These are phyloP conservation scores for Pygocentrus nattereri DNA, from an alignment of 2,797 vertebrate species.

Conservation along the genomic window DNA sequence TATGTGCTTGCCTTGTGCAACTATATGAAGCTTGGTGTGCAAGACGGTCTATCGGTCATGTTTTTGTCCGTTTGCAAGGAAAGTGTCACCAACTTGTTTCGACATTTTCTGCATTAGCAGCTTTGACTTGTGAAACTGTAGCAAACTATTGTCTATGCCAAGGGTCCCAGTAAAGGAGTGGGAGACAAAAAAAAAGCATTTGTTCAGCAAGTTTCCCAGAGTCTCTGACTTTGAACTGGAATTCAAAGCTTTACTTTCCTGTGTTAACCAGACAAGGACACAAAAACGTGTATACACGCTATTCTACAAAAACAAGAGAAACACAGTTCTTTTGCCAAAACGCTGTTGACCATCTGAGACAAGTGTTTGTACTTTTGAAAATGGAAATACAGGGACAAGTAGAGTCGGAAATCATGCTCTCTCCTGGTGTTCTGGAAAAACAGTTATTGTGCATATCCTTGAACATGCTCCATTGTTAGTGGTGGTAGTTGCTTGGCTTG, in stretches of 20 bases:
- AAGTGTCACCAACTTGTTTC: conserved; percentile 15
- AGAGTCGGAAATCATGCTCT: conserved; percentile 16
- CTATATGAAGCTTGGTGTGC: neutral
- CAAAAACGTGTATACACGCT: conserved; percentile 46
- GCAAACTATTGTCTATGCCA: conserved; percentile 40
- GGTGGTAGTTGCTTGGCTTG: neutral
- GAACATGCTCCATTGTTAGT: conserved; percentile 9
- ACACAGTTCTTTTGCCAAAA: conserved; percentile 33
- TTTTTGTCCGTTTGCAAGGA: neutral
- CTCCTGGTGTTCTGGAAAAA: conserved; percentile 27
- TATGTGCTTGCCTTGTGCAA: neutral
- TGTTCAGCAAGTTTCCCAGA: conserved; percentile 45
- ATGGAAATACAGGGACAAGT: conserved; percentile 9
- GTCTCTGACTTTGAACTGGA: conserved; percentile 57
- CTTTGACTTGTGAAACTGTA: conserved; percentile 4
- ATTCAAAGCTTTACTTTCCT: conserved; percentile 57
- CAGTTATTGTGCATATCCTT: conserved; percentile 11
- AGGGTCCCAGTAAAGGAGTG: conserved; percentile 29
- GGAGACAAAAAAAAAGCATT: conserved; percentile 38
- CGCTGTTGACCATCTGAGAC: conserved; percentile 25
- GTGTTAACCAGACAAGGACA: conserved; percentile 56
- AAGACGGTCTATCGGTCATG: neutral
- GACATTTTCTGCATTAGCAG: conserved; percentile 11
- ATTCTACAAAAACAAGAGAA: conserved; percentile 35
- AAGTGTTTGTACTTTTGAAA: neutral